phyloP scores from a whole-genome alignment of 2,888 invertebrate species.

The Agonopterix subpropinquella region DNA sequence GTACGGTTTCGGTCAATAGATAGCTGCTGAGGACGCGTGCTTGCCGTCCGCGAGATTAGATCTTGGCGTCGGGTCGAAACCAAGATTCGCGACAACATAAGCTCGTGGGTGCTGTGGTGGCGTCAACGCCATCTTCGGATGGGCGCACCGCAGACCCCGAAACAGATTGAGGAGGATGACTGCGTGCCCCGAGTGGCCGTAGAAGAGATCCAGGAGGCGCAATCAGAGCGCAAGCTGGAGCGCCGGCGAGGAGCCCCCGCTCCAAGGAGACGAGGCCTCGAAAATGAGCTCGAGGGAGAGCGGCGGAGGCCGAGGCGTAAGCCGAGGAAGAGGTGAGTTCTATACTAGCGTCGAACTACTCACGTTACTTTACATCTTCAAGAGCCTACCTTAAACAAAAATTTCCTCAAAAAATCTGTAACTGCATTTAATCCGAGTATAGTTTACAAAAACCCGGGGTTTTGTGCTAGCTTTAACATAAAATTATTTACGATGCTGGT shows the following conservation, averaged over 20 bases:
- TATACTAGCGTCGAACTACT: background rate
- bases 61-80: conserved; percentile 23
- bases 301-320: conserved; percentile 50
- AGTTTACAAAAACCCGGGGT: background rate
- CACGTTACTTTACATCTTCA: background rate
- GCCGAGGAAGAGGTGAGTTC: conserved; percentile 47
- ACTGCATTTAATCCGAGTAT: background rate
- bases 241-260: conserved; percentile 40
- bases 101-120: conserved; percentile 72
- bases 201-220: conserved; percentile 37
- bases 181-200: conserved; percentile 52
- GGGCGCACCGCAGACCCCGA: conserved; percentile 71
- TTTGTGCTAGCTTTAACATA: too few relatives aligned
- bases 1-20: conserved; percentile 17
- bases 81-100: conserved; percentile 70
- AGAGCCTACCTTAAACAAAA: background rate
- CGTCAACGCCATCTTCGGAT: conserved; percentile 69
- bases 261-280: conserved; percentile 55
- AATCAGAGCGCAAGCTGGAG: conserved; percentile 53
- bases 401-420: background rate
- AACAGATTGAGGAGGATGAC: conserved; percentile 59
- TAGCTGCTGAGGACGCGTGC: conserved; percentile 22
- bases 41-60: conserved; percentile 24
- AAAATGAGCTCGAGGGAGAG: conserved; percentile 56
- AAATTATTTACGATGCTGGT: too few relatives aligned